Conservation (phyloP, 1,140 invertebrate genomes). For the Lepidurus packardi region DNA sequence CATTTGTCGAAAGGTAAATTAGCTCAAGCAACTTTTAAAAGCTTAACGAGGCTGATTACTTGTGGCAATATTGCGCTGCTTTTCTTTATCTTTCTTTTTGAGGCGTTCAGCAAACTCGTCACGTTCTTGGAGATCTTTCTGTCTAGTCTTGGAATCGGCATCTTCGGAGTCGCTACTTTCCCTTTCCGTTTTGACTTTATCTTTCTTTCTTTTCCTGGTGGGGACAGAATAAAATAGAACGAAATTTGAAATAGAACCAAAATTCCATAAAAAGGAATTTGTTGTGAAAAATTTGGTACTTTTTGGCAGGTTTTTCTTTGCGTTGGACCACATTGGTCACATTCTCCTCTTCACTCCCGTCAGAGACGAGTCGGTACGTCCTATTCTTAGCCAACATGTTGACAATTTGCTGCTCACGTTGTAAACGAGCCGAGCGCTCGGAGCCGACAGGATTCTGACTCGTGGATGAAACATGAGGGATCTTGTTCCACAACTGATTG, state of each 20-base stretch:
- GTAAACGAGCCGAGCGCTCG: constrained; percentile 40
- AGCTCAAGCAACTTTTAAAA: constrained; percentile 16
- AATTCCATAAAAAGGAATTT: neutral
- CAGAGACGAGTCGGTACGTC: constrained; percentile 45
- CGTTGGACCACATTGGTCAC: constrained; percentile 36
- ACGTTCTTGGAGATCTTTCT: constrained; percentile 78
- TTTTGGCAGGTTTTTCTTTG: constrained; percentile 34
- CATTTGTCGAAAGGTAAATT: constrained; percentile 16
- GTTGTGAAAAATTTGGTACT: neutral
- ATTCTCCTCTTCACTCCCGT: constrained; percentile 44
- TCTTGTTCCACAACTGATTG: constrained; percentile 45
- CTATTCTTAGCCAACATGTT: constrained; percentile 46
- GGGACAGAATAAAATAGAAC: neutral
- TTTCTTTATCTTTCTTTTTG: constrained; percentile 82
- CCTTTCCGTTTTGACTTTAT: constrained; percentile 32
- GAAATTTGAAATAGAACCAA: no score
- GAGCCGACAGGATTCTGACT: constrained; percentile 25
- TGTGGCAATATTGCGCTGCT: constrained; percentile 41
- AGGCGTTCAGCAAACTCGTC: constrained; percentile 90
- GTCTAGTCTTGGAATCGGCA: constrained; percentile 55
- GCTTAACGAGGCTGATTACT: constrained; percentile 19
- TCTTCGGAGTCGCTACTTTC: constrained; percentile 39
- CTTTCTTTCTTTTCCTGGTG: constrained; percentile 37
- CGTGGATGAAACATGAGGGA: constrained; percentile 33
- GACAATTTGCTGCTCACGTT: constrained; percentile 42